These are phyloP conservation scores for Noctua comes DNA, from an alignment of 2,888 invertebrate genomes.

Conservation along the genomic window DNA sequence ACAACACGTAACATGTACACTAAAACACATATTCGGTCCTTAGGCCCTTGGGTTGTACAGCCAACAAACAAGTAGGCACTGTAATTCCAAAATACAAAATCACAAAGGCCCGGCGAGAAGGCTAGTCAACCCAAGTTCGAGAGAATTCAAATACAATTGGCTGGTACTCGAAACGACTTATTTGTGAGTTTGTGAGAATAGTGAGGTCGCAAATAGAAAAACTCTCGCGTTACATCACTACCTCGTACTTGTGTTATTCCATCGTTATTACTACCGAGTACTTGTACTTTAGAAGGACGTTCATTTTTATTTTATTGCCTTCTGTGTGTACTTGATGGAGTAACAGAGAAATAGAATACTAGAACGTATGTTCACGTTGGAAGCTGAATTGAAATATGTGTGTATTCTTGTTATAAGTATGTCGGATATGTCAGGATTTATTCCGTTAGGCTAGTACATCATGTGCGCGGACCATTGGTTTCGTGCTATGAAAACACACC, in stretches of 20 bases:
- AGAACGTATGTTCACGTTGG: background rate
- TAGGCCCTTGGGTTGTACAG: background rate
- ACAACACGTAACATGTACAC: background rate
- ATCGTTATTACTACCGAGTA: conserved; percentile 25
- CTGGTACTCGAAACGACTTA: conserved; percentile 35
- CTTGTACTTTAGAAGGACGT: background rate
- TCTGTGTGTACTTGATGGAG: conserved; percentile 18
- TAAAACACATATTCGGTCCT: background rate
- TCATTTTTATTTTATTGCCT: conserved; percentile 44
- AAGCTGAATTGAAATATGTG: background rate
- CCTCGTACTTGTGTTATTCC: conserved; percentile 22
- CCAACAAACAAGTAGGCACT: conserved; percentile 7
- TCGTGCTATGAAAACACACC: too few species aligned
- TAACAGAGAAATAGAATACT: conserved; percentile 5
- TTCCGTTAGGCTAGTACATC: too few species aligned
- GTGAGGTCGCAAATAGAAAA: conserved; percentile 16
- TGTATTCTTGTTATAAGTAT: background rate
- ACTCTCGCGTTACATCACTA: conserved; percentile 20
- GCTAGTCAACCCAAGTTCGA: conserved; percentile 26
- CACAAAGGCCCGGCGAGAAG: conserved; percentile 12
- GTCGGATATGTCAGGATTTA: too few species aligned
- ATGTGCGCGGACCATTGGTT: too few species aligned
- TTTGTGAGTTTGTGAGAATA: conserved; percentile 12
- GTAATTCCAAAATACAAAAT: conserved; percentile 12
- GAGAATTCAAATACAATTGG: conserved; percentile 48